phyloP scores from a whole-genome alignment of 2,888 invertebrate genomes.

The Hirtodrosophila histrioides region DNA sequence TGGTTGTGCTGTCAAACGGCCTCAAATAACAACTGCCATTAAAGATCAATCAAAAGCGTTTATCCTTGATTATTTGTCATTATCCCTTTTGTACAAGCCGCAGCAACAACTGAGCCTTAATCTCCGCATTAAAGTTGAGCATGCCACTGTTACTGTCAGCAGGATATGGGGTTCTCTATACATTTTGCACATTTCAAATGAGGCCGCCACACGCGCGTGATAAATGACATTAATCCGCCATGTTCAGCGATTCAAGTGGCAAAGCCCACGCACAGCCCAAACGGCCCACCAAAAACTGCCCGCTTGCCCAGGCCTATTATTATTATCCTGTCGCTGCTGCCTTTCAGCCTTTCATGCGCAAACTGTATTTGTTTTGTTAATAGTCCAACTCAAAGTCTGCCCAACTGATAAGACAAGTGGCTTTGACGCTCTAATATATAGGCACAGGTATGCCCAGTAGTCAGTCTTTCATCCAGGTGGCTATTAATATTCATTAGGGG shows the following conservation, averaged over 20 bases:
- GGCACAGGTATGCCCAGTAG: constrained; percentile 62
- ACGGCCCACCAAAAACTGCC: constrained; percentile 25
- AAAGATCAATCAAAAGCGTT: constrained; percentile 83
- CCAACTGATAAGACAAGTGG: constrained; percentile 78
- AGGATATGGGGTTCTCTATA: constrained; percentile 52
- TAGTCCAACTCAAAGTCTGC: constrained; percentile 67
- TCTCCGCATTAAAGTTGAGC: constrained; percentile 52
- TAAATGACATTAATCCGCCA: constrained; percentile 80
- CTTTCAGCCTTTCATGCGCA: constrained; percentile 58
- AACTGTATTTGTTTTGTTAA: constrained; percentile 79
- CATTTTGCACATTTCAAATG: constrained; percentile 75
- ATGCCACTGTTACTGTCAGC: constrained; percentile 23
- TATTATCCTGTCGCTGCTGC: constrained; percentile 24
- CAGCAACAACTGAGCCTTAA: constrained; percentile 65
- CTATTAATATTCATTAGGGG: constrained; percentile 77
- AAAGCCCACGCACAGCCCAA: constrained; percentile 17
- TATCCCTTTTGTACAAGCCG: constrained; percentile 78
- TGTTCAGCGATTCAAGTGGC: constrained; percentile 72
- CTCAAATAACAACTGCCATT: constrained; percentile 68
- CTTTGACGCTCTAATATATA: constrained; percentile 73
- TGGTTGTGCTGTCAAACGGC: constrained; percentile 69
- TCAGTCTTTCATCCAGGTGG: constrained; percentile 52
- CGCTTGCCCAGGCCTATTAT: constrained; percentile 35
- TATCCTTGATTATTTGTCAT: constrained; percentile 83
- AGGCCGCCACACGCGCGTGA: constrained; percentile 65